These are phyloP conservation scores for Theonella swinhoei DNA, from an alignment of 37 sponge, comb jelly and placozoan genomes.

Conservation along the genomic window DNA sequence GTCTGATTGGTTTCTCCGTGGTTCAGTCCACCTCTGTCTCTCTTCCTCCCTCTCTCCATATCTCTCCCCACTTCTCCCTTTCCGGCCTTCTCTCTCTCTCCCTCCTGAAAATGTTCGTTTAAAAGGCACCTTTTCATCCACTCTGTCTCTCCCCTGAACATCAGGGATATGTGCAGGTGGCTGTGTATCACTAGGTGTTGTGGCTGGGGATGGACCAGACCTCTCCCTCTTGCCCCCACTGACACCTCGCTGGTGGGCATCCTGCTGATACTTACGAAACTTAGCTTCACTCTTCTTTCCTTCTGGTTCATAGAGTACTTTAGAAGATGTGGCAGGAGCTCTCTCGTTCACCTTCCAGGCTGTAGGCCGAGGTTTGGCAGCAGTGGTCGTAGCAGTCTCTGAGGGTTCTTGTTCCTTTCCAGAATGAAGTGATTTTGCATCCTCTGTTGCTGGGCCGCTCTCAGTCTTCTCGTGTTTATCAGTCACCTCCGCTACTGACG, in stretches of 20 bases:
- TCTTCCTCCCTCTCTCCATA: not conserved
- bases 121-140: not conserved
- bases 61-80: not conserved
- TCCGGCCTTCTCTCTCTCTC: too few species aligned
- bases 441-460: not conserved
- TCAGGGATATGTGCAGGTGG: not conserved
- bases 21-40: not conserved
- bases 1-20: not conserved
- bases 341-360: constrained; percentile 52
- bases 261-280: constrained; percentile 60
- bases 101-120: not conserved
- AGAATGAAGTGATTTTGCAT: not conserved
- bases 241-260: not conserved
- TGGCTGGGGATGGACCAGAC: not conserved
- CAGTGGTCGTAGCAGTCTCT: not conserved
- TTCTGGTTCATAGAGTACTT: constrained; percentile 78
- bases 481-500: not conserved
- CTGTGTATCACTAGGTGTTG: not conserved
- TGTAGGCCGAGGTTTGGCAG: not conserved
- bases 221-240: not conserved
- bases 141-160: not conserved
- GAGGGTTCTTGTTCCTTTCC: constrained; percentile 1
- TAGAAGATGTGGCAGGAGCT: constrained; percentile 45
- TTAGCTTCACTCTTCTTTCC: constrained; percentile 70
- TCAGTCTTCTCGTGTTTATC: constrained; percentile 9